phyloP scores from a whole-genome alignment of 2,113 vertebrate species.

The Mobula birostris region DNA sequence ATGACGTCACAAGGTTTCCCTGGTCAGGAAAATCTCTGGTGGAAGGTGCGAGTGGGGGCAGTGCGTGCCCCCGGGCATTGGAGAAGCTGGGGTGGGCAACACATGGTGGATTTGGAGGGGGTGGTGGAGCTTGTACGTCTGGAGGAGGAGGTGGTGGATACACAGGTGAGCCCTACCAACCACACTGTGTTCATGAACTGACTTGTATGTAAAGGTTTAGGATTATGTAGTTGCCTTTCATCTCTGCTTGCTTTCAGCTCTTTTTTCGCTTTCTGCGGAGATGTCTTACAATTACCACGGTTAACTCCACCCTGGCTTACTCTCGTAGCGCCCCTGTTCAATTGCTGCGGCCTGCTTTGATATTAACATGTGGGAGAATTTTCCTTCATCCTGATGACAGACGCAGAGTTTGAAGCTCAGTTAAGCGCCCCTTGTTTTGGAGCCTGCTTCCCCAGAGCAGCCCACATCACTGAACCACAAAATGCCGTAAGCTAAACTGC shows the following conservation, averaged over 20 bases:
- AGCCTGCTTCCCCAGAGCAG: not conserved
- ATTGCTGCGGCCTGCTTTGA: not conserved
- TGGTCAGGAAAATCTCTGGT: conserved; percentile 66
- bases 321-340: not conserved
- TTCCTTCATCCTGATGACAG: not conserved
- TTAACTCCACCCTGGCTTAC: too few relatives aligned
- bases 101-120: conserved; percentile 76
- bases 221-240: too few relatives aligned
- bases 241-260: not conserved
- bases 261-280: not conserved
- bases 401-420: not conserved
- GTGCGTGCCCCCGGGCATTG: conserved; percentile 65
- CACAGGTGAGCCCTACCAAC: conserved; percentile 57
- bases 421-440: not conserved
- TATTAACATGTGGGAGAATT: not conserved
- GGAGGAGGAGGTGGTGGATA: conserved; percentile 80
- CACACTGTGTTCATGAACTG: not conserved
- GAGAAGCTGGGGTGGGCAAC: conserved; percentile 71
- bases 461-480: not conserved
- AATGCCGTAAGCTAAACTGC: not conserved
- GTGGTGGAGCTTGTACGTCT: conserved; percentile 78
- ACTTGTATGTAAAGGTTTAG: not conserved
- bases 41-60: conserved; percentile 72
- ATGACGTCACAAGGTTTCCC: conserved; percentile 48
- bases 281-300: not conserved